These are phyloP conservation scores for Athalia circularis DNA, from an alignment of 2,888 invertebrate species.

Conservation along the genomic window DNA sequence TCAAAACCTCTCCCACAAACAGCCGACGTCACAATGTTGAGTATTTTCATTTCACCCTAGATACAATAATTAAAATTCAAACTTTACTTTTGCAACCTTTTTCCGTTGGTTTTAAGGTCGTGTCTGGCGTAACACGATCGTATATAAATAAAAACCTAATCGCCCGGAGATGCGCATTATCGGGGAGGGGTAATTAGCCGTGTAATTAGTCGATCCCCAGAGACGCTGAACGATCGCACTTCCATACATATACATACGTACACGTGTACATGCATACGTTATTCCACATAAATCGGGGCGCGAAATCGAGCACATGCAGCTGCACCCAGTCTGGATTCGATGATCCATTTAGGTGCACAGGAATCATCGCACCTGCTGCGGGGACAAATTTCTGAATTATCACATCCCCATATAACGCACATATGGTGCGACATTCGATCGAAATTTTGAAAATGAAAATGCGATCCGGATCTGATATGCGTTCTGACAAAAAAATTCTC, in stretches of 20 bases:
- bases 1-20: too few species aligned
- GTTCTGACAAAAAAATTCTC: too few species aligned
- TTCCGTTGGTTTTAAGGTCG: too few species aligned
- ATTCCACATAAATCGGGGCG: too few species aligned
- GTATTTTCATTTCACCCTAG: too few species aligned
- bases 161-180: not conserved
- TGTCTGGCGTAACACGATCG: not conserved
- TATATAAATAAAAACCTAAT: not conserved
- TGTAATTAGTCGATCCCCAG: constrained; percentile 26
- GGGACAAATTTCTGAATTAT: constrained; percentile 26
- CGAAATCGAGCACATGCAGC: not conserved
- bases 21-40: too few species aligned
- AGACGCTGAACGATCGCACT: not conserved
- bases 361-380: constrained; percentile 8
- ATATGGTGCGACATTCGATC: constrained; percentile 6
- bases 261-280: not conserved
- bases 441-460: not conserved
- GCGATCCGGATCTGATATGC: too few species aligned
- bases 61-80: too few species aligned
- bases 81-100: too few species aligned
- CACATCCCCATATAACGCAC: not conserved
- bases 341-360: constrained; percentile 18
- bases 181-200: constrained; percentile 27
- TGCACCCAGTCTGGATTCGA: constrained; percentile 17
- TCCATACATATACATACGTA: not conserved